Evolutionary conservation across 2,888 invertebrate genomes (phyloP).

Genomic region (Pollenia labialis): DNA sequence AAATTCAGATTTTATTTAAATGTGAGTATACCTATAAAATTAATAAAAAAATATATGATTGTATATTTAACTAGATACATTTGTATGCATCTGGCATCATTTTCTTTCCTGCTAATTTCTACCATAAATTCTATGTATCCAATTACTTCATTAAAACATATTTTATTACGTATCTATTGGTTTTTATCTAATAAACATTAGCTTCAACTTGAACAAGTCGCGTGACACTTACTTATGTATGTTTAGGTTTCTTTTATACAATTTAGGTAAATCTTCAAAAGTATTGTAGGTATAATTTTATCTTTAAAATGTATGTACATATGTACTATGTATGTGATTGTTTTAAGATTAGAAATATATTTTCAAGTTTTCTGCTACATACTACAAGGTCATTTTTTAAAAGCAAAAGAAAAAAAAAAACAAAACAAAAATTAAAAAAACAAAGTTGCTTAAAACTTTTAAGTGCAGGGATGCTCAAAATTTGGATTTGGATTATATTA

Average conservation of each 20-base stretch:
- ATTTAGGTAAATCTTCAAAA: constrained; percentile 1
- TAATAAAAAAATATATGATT: background rate
- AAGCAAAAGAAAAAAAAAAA: background rate
- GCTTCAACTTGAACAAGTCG: background rate
- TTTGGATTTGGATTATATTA: too few species aligned
- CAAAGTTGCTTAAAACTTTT: constrained; percentile 9
- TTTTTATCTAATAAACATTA: background rate
- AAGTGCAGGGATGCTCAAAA: background rate
- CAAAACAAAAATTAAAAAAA: too few species aligned
- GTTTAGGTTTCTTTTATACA: background rate
- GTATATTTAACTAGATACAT: constrained; percentile 12
- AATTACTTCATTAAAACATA: background rate
- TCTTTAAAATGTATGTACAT: background rate
- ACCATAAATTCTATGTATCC: constrained; percentile 6
- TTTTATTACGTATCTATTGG: background rate
- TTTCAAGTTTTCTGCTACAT: constrained; percentile 16
- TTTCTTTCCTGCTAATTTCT: constrained; percentile 26
- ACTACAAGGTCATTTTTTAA: constrained; percentile 6
- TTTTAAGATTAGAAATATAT: constrained; percentile 25
- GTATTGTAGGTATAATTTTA: background rate
- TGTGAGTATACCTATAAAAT: background rate
- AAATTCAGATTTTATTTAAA: constrained; percentile 18
- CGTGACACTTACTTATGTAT: background rate
- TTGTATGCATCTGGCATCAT: constrained; percentile 45
- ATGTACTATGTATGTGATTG: background rate